These are phyloP conservation scores for Trisateles emortualis DNA, from an alignment of 2,888 invertebrate species.

Conservation along the genomic window DNA sequence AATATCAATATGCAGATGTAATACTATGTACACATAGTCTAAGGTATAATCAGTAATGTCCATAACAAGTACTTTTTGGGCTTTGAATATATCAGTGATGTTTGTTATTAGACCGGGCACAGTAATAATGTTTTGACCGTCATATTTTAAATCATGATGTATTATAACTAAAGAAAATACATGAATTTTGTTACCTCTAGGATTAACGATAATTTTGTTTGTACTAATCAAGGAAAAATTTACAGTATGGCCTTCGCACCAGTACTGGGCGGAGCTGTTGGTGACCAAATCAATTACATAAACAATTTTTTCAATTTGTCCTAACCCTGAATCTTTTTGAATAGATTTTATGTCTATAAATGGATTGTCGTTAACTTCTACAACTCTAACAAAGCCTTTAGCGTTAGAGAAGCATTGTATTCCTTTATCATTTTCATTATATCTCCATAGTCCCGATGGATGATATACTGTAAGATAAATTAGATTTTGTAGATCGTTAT, in stretches of 20 bases:
- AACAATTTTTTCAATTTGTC: conserved; percentile 69
- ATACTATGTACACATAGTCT: conserved; percentile 64
- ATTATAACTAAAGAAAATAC: conserved; percentile 74
- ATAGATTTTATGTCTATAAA: conserved; percentile 45
- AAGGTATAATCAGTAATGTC: conserved; percentile 73
- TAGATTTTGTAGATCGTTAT: conserved; percentile 57
- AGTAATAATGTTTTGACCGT: conserved; percentile 50
- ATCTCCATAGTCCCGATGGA: conserved; percentile 84
- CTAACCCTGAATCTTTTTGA: conserved; percentile 16
- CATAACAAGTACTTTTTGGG: conserved; percentile 84
- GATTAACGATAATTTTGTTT: conserved; percentile 81
- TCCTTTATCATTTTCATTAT: conserved; percentile 74
- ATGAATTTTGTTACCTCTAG: conserved; percentile 67
- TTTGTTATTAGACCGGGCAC: conserved; percentile 50
- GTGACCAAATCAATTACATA: conserved; percentile 83
- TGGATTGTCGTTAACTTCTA: conserved; percentile 73
- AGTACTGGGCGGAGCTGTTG: conserved; percentile 87
- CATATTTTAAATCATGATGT: conserved; percentile 50
- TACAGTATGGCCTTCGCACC: conserved; percentile 88
- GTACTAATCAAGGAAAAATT: conserved; percentile 82
- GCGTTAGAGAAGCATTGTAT: conserved; percentile 88
- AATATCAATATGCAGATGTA: conserved; percentile 76
- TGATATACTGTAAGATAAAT: conserved; percentile 85
- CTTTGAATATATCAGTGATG: conserved; percentile 61
- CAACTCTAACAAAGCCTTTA: conserved; percentile 78